phyloP scores from a whole-genome alignment of 1,140 invertebrate species.

The Zaprionus inermis region DNA sequence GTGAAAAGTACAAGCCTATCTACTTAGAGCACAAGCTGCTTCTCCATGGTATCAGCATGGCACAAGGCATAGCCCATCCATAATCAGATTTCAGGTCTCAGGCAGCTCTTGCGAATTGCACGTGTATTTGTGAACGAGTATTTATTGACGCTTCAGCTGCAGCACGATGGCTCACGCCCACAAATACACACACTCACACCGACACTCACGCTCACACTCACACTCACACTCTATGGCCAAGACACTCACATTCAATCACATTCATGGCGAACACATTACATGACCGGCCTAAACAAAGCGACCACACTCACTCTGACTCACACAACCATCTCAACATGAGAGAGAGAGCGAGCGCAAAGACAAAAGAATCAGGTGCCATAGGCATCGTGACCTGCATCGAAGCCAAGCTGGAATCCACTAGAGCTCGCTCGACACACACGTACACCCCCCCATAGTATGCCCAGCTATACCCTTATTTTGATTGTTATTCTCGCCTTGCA shows the following conservation, averaged over 20 bases:
- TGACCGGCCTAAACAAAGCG: constrained; percentile 11
- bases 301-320: constrained; percentile 5
- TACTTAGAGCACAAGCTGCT: not conserved
- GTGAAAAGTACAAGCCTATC: constrained; percentile 1
- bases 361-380: constrained; percentile 40
- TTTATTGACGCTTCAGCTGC: constrained; percentile 58
- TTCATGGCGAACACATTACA: constrained; percentile 23
- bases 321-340: not conserved
- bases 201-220: constrained; percentile 29
- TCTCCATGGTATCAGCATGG: not conserved
- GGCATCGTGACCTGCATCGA: constrained; percentile 38
- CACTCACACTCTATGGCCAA: constrained; percentile 6
- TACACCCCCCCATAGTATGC: not conserved
- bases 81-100: constrained; percentile 15
- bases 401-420: constrained; percentile 26
- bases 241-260: constrained; percentile 14
- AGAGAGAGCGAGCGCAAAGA: constrained; percentile 6
- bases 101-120: constrained; percentile 50
- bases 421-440: constrained; percentile 8
- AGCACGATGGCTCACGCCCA: constrained; percentile 46
- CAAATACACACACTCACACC: constrained; percentile 15
- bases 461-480: constrained; percentile 25
- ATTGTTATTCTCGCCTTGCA: constrained; percentile 43
- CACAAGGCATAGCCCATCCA: not conserved
- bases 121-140: constrained; percentile 29